Evolutionary conservation across 2,888 invertebrate species (phyloP).

Genomic region (Helobdella robusta): DNA sequence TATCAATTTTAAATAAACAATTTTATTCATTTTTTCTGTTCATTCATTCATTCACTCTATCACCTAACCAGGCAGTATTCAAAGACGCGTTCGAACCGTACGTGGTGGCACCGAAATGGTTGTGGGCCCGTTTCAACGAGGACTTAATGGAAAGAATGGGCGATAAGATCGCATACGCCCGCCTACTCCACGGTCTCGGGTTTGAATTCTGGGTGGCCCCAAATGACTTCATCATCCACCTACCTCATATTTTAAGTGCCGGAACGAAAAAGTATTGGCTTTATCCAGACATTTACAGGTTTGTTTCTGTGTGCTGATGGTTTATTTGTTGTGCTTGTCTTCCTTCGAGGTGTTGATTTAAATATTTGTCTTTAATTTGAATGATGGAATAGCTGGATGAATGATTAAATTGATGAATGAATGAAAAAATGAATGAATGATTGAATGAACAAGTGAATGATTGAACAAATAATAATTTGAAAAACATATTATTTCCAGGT

Average conservation of each 20-base stretch:
- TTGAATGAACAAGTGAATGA: too few relatives aligned
- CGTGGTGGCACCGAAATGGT: conserved; percentile 23
- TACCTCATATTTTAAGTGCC: conserved; percentile 29
- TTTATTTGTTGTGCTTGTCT: too few relatives aligned
- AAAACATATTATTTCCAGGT: too few relatives aligned
- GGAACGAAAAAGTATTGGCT: conserved; percentile 5
- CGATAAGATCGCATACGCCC: conserved; percentile 32
- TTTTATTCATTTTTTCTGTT: neutral
- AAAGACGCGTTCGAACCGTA: conserved; percentile 33
- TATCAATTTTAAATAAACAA: neutral
- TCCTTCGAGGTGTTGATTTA: too few relatives aligned
- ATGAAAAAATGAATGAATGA: too few relatives aligned
- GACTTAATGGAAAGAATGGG: conserved; percentile 33
- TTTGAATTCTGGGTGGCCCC: conserved; percentile 27
- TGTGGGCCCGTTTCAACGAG: conserved; percentile 27
- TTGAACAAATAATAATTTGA: too few relatives aligned
- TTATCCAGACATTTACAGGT: conserved; percentile 5
- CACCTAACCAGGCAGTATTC: conserved; percentile 28
- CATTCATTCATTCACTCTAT: too few relatives aligned
- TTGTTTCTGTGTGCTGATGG: too few relatives aligned
- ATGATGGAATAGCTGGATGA: too few relatives aligned
- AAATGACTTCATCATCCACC: conserved; percentile 29
- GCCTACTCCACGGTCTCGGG: conserved; percentile 29
- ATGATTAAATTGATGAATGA: too few relatives aligned
- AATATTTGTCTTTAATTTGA: too few relatives aligned